These are phyloP conservation scores for Corythoichthys haematopterus DNA, from an alignment of 2,113 vertebrate species.

Conservation along the genomic window DNA sequence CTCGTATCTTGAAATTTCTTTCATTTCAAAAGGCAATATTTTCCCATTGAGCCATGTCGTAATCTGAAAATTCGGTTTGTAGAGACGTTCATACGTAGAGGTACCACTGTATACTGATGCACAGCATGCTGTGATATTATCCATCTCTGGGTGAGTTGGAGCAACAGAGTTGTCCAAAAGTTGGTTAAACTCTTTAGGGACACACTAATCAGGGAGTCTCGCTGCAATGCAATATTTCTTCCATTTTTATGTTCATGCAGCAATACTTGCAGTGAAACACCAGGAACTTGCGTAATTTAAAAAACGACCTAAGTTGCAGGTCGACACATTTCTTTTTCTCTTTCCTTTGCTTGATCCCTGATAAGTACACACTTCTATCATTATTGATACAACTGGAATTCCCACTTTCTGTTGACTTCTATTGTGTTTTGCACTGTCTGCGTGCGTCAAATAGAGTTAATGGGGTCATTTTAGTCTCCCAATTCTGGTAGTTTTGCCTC, in stretches of 20 bases:
- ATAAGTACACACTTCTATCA: neutral
- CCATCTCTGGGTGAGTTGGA: neutral
- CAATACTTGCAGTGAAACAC: neutral
- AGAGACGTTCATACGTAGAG: no score
- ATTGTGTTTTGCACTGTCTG: neutral
- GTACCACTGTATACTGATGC: neutral
- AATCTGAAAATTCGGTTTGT: no score
- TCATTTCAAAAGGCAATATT: no score
- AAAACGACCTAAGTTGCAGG: neutral
- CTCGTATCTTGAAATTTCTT: no score
- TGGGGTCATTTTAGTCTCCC: slow-evolving; percentile 34
- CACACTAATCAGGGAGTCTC: neutral
- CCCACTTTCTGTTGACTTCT: neutral
- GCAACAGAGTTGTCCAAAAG: neutral
- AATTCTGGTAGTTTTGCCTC: slow-evolving; percentile 7
- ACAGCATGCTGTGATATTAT: no score
- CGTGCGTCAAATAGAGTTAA: slow-evolving; percentile 37
- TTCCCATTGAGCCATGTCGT: no score
- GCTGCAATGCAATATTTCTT: neutral
- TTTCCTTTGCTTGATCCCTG: neutral
- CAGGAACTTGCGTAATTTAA: neutral
- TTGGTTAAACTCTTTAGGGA: neutral
- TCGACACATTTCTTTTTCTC: neutral
- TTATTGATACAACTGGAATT: neutral
- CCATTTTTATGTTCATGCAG: neutral